Evolutionary conservation across 2,797 vertebrate species (phyloP), one percentile per base, ranked within the genome.

Genomic region (Nannoperca australis): DNA sequence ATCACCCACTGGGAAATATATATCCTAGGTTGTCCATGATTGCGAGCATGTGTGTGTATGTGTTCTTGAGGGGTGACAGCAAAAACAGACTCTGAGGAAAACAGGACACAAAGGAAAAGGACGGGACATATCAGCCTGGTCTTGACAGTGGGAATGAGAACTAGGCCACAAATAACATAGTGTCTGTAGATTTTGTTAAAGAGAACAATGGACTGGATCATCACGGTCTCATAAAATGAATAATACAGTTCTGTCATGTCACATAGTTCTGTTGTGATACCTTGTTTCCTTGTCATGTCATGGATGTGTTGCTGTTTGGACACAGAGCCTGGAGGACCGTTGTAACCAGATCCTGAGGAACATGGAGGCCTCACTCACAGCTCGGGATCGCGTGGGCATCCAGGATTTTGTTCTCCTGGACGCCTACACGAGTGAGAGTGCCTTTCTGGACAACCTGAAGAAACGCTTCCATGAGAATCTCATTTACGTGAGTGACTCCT

Each of bases 401-500:
- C 98, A 99, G 89, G 98, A 99, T 82, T 99, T 99, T 70, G 97
- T 99, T 85, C 95, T 99, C 0, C 81, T 99, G 89, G 98, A 99
- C 2, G 92, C 96, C 4, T 95, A 98, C 94, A 99, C 96, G 34
- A 99, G 97, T 2, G 98, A 99, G 82, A 89, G 84, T 0, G 97
- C 98, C 60, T 98, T 99, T 88, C 92, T 99, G 87, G 97, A 95
- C 91, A 99, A 99, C 90, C 95, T 99, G 1, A 95, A 95, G 84
- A 99, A 99, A 86, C 94, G 98, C 20, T 99, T 98, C 89, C 95
- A 96, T 5, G 96, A 99, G 93, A 97, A 99, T 86, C 97, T 99
- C 84, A 99, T 99, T 83, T 99, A 99, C 0, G 98, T 99, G 87
- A 97, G 86, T 92, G n/a, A n/a, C 24, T 85, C 83, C 64, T 73